A percentile compares a stretch with the other conserved stretches of the same genome.
These are phyloP conservation scores for Latrodectus elegans DNA, from an alignment of 2,888 invertebrate genomes.

Conservation along the genomic window DNA sequence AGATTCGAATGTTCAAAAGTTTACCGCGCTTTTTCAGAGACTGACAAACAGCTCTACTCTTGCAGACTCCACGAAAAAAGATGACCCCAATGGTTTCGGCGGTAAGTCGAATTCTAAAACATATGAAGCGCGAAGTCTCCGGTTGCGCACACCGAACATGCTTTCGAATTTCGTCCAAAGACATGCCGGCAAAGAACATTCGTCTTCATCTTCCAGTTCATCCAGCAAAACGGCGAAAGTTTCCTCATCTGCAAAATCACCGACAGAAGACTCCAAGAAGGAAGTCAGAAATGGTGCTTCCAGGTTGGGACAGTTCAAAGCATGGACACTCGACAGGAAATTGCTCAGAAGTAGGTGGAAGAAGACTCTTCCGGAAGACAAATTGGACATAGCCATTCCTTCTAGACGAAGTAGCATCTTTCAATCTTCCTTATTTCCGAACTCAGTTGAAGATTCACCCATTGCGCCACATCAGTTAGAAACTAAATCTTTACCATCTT, in stretches of 20 bases:
- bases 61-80: constrained; percentile 49
- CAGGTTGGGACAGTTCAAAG: constrained; percentile 68
- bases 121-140: constrained; percentile 57
- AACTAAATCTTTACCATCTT: constrained; percentile 58
- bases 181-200: constrained; percentile 44
- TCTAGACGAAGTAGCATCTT: constrained; percentile 62
- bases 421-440: constrained; percentile 64
- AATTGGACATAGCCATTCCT: constrained; percentile 58
- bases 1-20: constrained; percentile 61
- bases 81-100: constrained; percentile 16
- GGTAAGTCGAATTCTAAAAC: constrained; percentile 36
- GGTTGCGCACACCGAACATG: constrained; percentile 56
- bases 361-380: constrained; percentile 61
- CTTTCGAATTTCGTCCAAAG: constrained; percentile 58
- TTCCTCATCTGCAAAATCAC: constrained; percentile 14
- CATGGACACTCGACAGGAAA: constrained; percentile 70
- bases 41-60: constrained; percentile 37
- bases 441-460: constrained; percentile 53
- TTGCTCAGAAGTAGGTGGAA: constrained; percentile 69
- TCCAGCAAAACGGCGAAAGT: constrained; percentile 24
- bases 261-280: constrained; percentile 49
- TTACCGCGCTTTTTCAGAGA: constrained; percentile 64
- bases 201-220: constrained; percentile 15
- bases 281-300: constrained; percentile 49
- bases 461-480: constrained; percentile 42